Base-by-base conservation (phyloP, 1,140 invertebrate species). In the Bemisia tabaci region DNA sequence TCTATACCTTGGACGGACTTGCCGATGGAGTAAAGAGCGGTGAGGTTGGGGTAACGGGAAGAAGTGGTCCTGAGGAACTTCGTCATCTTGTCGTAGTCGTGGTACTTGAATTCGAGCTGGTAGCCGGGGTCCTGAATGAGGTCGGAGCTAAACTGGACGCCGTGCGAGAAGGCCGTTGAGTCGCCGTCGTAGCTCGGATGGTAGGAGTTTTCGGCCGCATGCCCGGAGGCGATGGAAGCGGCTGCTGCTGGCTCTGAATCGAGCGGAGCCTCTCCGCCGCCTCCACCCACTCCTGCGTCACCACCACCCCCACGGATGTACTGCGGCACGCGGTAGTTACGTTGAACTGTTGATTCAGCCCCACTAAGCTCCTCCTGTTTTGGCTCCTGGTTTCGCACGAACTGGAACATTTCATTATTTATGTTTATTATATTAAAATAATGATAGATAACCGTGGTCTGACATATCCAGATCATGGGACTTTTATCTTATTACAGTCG, bases 11-110 rank as follows among this genome's bases (percentile, higher is more conserved):
- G 88, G 1, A 94, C 90, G 63, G 92, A 94, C 79, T 94, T 94
- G 67, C 93, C 94, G 70, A 95, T 93, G 22, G 91, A 93, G 77
- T 95, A 95, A 2, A 95, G 79, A 0, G 89, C 92, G 24, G 89
- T 93, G 64, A 94, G 83, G 72, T 91, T 85, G 5, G 93, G 91
- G 79, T 88, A 95, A 17, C 83, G 81, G 22, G 87, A 83, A 63
- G 86, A 89, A 2, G 91, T 88, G 1, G 86, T 82, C 66, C 89
- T 82, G 25, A 98, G 77, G 75, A 91, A 92, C 67, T 84, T 82
- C 2, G 91, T 94, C 82, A 97, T 84, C 70, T 89, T 83, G 5
- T 92, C 87, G 74, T 94, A 90, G 78, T 94, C 86, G 76, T 97
- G 94, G 77, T 97, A 96, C 22, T 85, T 84, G 77, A 91, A 95